These are phyloP conservation scores for Drosophila tani DNA, from an alignment of 1,140 invertebrate genomes.

Conservation along the genomic window DNA sequence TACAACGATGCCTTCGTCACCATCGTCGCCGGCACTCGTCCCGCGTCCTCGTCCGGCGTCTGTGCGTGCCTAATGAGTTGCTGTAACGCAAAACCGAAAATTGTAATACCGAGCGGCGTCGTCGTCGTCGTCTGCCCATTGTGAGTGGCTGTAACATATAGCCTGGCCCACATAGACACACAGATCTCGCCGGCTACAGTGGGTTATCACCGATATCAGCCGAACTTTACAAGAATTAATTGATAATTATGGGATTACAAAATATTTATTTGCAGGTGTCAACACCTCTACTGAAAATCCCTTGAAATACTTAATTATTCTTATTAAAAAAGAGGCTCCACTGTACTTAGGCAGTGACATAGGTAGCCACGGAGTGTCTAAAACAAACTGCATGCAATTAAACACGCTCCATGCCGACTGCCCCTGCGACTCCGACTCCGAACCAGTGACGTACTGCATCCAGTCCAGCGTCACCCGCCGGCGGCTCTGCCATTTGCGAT, in stretches of 20 bases:
- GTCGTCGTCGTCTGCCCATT: conserved; percentile 41
- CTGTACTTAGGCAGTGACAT: conserved; percentile 34
- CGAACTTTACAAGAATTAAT: too few species aligned
- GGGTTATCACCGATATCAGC: neutral
- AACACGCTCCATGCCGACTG: conserved; percentile 67
- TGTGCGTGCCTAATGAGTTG: conserved; percentile 83
- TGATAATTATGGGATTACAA: too few species aligned
- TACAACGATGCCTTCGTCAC: conserved; percentile 63
- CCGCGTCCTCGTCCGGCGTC: conserved; percentile 48
- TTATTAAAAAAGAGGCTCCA: conserved; percentile 1
- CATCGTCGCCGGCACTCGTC: conserved; percentile 18
- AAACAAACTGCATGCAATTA: conserved; percentile 83
- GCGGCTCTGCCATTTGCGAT: conserved; percentile 57
- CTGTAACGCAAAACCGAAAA: conserved; percentile 74
- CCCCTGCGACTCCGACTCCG: conserved; percentile 1
- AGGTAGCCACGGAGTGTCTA: conserved; percentile 66
- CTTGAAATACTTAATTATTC: too few species aligned
- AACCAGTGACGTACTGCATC: conserved; percentile 19
- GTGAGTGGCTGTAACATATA: conserved; percentile 71
- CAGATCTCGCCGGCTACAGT: conserved; percentile 27
- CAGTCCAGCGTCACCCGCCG: conserved; percentile 18
- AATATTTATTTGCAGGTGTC: too few species aligned
- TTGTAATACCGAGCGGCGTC: conserved; percentile 30
- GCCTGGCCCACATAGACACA: conserved; percentile 50
- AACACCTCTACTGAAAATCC: too few species aligned